Base-by-base conservation (phyloP, 53 echinoderm and acorn worm genomes). In the Patiria pectinifera region DNA sequence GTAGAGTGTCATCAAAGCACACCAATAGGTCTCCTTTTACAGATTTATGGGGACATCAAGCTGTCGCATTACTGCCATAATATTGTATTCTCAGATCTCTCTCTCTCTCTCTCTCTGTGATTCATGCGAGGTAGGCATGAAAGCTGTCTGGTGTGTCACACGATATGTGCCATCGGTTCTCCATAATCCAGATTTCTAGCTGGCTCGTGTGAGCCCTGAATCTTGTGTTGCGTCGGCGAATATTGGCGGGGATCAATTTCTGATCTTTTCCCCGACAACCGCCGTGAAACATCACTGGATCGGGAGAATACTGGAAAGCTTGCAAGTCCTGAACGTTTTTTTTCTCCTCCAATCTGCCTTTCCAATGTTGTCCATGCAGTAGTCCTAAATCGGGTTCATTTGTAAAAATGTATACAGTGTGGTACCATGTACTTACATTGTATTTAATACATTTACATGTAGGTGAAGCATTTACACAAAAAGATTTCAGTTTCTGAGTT, bases 31-130 rank as follows among this genome's bases (percentile, higher is more conserved):
- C 46, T 80, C 84, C 14, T 44, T 35, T 66, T 35, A 22, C 21
- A 84, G 63, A 82, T 84, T 84, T 84, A 62, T 63, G 63, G 84
- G 59, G 84, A 84, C 84, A 84, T 66, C 69, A 47, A 66, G 69
- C 84, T 66, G 69, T 84, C 84, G 21, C 69, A 84, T 84, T 66
- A 84, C 63, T 66, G 63, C 69, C 84, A 84, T 62, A 69, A 84
- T 66, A 84, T 84, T 62, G 84, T 69, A 63, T 66, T 84, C 47
- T 83, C 35, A 2, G 45, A 21, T 12, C 15, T 53, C 53, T 49
- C 3, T 49, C 3, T 49, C 3, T 49, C 3, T 49, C 3, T n/a
- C 60, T 18, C 13, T 44, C 4, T 45, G 63, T 84, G 84, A 66
- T 84, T 84, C 84, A 84, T 84, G 44, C 9, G 22, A 6, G 79